Conservation (phyloP, 2,113 vertebrate species). For the Andinoacara biseriatus region DNA sequence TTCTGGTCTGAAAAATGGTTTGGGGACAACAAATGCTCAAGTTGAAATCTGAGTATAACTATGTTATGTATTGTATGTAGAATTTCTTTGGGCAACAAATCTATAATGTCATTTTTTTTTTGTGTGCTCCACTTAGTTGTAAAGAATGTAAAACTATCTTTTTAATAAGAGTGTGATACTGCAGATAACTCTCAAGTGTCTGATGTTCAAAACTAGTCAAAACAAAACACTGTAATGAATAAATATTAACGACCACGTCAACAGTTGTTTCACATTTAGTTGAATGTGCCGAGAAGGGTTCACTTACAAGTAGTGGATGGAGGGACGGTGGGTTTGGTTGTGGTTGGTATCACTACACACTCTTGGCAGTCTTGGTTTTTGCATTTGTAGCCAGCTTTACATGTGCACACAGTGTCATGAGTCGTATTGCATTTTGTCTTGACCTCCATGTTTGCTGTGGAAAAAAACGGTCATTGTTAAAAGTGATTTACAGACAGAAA, state of each 20-base stretch:
- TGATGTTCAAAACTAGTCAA: background rate
- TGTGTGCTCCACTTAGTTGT: background rate
- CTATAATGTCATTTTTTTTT: background rate
- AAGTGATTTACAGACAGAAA: background rate
- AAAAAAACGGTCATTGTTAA: background rate
- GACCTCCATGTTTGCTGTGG: constrained; percentile 54
- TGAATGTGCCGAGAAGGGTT: accelerated
- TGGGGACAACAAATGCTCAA: background rate
- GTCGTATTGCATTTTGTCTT: background rate
- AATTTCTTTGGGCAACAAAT: background rate
- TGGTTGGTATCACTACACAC: constrained; percentile 39
- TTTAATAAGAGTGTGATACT: background rate
- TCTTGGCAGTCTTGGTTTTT: background rate
- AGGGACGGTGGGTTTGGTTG: background rate
- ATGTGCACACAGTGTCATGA: constrained; percentile 62
- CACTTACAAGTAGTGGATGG: constrained; percentile 26
- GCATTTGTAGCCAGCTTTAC: constrained; percentile 66
- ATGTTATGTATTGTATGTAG: background rate
- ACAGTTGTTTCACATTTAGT: background rate
- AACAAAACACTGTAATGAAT: background rate
- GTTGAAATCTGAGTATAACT: background rate
- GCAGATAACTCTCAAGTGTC: background rate
- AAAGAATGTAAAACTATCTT: background rate
- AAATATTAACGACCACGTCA: background rate
- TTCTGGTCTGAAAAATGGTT: background rate